A percentile compares a stretch with the other conserved stretches of the same genome.
phyloP scores from a whole-genome alignment of 2,113 vertebrate genomes.

The Ictalurus punctatus region DNA sequence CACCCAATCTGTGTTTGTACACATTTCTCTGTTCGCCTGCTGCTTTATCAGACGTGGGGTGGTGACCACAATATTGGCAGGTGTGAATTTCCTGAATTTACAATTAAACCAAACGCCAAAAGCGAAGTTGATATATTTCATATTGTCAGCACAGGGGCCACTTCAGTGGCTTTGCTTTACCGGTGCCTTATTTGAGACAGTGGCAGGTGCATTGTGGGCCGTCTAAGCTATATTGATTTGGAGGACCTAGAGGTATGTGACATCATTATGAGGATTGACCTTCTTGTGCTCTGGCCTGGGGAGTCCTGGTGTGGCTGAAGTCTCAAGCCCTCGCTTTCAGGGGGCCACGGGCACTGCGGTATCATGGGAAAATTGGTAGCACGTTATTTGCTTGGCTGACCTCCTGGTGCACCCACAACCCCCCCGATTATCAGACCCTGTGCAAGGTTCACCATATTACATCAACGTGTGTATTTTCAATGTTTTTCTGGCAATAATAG shows the following conservation, averaged over 20 bases:
- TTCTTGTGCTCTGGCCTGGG: slow-evolving; percentile 74
- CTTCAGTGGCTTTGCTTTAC: slow-evolving; percentile 63
- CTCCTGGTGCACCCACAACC: slow-evolving; percentile 57
- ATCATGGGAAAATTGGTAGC: slow-evolving; percentile 68
- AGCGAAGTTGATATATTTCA: slow-evolving; percentile 58
- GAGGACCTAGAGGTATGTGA: slow-evolving; percentile 77
- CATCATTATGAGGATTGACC: slow-evolving; percentile 78
- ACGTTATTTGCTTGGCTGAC: slow-evolving; percentile 77
- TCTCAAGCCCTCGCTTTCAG: slow-evolving; percentile 22
- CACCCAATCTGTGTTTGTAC: background rate
- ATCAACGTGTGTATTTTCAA: slow-evolving; percentile 18
- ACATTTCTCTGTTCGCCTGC: background rate
- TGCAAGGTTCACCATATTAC: slow-evolving; percentile 51
- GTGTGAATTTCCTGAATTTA: slow-evolving; percentile 41
- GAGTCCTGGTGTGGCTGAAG: slow-evolving; percentile 62
- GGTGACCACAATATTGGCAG: slow-evolving; percentile 45
- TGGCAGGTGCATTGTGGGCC: slow-evolving; percentile 65
- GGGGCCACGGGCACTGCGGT: slow-evolving; percentile 55
- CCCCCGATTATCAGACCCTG: slow-evolving; percentile 56
- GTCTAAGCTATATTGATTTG: slow-evolving; percentile 71
- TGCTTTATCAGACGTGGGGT: slow-evolving; percentile 5
- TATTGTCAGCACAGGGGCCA: slow-evolving; percentile 67
- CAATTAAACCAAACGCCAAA: slow-evolving; percentile 54
- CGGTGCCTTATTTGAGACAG: slow-evolving; percentile 73
- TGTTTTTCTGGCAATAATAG: background rate